A percentile compares a stretch with the other conserved stretches of the same genome.
phyloP scores from a whole-genome alignment of 2,113 vertebrate species.

The Azemiops feae region DNA sequence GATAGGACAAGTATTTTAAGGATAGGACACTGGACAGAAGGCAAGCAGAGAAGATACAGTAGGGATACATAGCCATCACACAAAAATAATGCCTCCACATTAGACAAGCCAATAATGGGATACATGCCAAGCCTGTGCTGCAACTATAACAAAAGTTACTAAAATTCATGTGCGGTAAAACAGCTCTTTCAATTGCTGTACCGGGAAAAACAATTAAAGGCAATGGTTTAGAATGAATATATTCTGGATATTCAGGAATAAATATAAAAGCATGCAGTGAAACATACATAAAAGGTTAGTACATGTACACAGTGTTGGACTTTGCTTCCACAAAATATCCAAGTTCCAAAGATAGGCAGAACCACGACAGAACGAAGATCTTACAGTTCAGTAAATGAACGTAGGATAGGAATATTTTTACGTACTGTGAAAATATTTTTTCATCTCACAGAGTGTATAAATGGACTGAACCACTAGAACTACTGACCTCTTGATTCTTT shows the following conservation, averaged over 20 bases:
- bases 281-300: background rate
- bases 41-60: background rate
- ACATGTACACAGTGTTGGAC: background rate
- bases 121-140: background rate
- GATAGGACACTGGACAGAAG: background rate
- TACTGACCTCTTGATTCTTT: background rate
- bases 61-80: background rate
- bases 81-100: background rate
- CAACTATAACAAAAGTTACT: background rate
- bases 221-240: background rate
- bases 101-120: background rate
- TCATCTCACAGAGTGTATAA: background rate
- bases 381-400: background rate
- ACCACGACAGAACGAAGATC: background rate
- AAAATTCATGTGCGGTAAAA: background rate
- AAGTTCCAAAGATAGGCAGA: background rate
- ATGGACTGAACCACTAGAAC: background rate
- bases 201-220: background rate
- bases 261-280: background rate
- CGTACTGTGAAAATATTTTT: background rate
- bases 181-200: background rate
- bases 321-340: background rate
- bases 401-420: background rate
- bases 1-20: background rate
- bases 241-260: background rate